Evolutionary conservation across 2,113 vertebrate genomes (phyloP).

Genomic region (Heliornis fulica): DNA sequence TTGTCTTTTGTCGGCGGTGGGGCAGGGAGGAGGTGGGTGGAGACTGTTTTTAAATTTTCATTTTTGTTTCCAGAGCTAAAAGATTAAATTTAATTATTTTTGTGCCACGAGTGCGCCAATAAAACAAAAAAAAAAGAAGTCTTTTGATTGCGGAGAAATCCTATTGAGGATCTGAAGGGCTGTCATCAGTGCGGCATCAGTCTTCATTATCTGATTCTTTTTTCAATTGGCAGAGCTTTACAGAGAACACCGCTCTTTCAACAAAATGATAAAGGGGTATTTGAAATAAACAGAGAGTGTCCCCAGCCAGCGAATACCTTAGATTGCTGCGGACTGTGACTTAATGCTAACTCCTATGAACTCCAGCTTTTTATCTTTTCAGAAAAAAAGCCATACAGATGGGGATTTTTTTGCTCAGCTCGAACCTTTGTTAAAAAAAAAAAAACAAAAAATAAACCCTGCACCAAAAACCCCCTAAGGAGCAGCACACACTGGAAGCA

Average conservation of each 20-base stretch:
- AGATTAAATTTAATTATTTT: conserved; percentile 59
- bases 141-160: conserved; percentile 73
- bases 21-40: neutral
- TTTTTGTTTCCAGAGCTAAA: conserved; percentile 49
- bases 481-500: conserved; percentile 7
- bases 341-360: conserved; percentile 69
- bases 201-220: conserved; percentile 71
- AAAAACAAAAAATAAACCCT: neutral
- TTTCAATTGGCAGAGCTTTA: conserved; percentile 67
- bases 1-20: neutral
- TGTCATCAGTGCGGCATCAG: conserved; percentile 53
- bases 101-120: conserved; percentile 48
- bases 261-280: conserved; percentile 68
- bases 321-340: conserved; percentile 60
- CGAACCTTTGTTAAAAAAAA: conserved; percentile 46
- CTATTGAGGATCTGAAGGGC: conserved; percentile 62
- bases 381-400: conserved; percentile 61
- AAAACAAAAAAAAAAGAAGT: conserved; percentile 33
- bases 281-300: conserved; percentile 72
- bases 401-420: conserved; percentile 21
- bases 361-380: conserved; percentile 71
- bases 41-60: neutral
- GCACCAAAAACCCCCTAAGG: neutral
- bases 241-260: conserved; percentile 66
- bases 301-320: conserved; percentile 59